A percentile compares a stretch with the other conserved stretches of the same genome.
phyloP scores from a whole-genome alignment of 2,888 invertebrate species.

The Rotaria magnacalcarata region DNA sequence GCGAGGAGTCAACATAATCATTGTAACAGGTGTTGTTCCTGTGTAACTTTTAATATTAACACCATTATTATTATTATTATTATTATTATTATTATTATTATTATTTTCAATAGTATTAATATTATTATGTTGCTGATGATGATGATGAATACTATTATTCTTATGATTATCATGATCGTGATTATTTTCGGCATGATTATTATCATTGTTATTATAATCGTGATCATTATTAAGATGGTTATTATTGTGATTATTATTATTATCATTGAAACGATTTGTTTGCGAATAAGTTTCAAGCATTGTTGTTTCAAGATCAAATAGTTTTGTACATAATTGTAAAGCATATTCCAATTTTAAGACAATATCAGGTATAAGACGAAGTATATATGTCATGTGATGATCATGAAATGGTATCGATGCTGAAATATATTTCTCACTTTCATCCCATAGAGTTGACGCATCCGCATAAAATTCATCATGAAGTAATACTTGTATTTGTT shows the following conservation, averaged over 20 bases:
- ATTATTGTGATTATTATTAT: neutral
- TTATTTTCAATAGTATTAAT: neutral
- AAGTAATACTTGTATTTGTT: conserved; percentile 1
- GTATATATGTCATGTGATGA: conserved; percentile 18
- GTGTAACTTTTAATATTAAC: neutral
- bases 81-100: neutral
- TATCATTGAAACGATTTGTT: neutral
- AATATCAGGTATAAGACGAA: conserved; percentile 19
- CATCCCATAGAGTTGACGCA: neutral
- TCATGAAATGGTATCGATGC: neutral
- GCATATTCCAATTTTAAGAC: neutral
- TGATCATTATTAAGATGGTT: no score
- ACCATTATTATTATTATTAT: no score
- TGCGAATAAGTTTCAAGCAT: neutral
- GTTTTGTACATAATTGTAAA: conserved; percentile 24
- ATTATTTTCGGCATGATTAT: neutral
- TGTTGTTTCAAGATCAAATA: conserved; percentile 10
- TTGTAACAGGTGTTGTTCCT: neutral
- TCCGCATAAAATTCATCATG: conserved; percentile 35
- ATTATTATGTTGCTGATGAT: neutral
- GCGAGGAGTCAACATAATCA: neutral
- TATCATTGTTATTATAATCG: neutral
- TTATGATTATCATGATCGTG: no score
- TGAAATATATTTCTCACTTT: neutral
- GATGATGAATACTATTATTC: no score